Evolutionary conservation across 2,113 vertebrate species (phyloP).

Genomic region (Ammodytes dubius): DNA sequence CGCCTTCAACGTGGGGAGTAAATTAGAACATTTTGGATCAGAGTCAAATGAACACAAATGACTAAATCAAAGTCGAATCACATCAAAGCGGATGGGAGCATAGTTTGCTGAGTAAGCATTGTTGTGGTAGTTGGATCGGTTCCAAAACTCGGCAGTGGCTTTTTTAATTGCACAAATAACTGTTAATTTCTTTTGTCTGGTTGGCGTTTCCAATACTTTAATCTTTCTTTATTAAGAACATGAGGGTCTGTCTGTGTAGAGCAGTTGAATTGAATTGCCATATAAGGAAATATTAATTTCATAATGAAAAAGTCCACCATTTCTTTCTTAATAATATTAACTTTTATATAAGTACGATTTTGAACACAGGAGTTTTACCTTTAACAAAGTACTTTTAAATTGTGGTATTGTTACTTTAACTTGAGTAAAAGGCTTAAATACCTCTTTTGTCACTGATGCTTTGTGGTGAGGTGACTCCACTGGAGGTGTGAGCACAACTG

Average conservation of each 20-base stretch:
- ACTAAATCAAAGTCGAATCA: slow-evolving; percentile 57
- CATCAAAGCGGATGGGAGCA: slow-evolving; percentile 48
- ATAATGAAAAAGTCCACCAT: background rate
- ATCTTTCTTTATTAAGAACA: slow-evolving; percentile 26
- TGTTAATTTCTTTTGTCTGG: slow-evolving; percentile 47
- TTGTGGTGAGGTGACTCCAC: slow-evolving; percentile 35
- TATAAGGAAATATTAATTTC: background rate
- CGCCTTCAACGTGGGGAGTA: slow-evolving; percentile 14
- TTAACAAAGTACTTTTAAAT: background rate
- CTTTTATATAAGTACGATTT: background rate
- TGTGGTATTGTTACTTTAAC: background rate
- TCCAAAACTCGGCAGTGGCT: slow-evolving; percentile 42
- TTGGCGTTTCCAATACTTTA: slow-evolving; percentile 25
- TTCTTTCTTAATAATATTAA: background rate
- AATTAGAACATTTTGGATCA: slow-evolving; percentile 51
- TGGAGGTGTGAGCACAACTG: slow-evolving; percentile 48
- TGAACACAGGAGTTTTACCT: background rate
- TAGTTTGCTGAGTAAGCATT: slow-evolving; percentile 58
- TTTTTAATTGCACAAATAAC: slow-evolving; percentile 42
- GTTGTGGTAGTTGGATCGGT: slow-evolving; percentile 33
- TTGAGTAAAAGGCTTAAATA: background rate
- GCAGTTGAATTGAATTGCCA: slow-evolving; percentile 16
- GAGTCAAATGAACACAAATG: slow-evolving; percentile 53
- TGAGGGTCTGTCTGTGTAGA: slow-evolving; percentile 42
- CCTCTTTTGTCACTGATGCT: background rate